Conservation (phyloP, 2,113 vertebrate species). For the Pipra filicauda region DNA sequence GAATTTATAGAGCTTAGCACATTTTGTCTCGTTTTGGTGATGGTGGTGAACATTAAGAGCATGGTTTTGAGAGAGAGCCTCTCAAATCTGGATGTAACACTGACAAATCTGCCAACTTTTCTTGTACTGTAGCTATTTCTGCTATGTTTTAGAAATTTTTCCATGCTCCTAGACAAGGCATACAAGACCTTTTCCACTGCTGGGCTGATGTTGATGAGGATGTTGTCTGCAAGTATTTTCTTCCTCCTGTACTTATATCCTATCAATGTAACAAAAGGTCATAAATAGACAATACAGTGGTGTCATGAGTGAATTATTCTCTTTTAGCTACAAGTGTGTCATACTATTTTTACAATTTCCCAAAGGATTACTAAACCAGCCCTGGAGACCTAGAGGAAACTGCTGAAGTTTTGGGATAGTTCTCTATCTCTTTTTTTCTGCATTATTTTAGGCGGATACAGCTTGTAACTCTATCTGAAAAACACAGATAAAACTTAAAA, state of each 20-base stretch:
- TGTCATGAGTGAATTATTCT: background rate
- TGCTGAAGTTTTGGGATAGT: background rate
- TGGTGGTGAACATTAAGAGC: background rate
- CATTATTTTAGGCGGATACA: background rate
- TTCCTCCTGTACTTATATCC: background rate
- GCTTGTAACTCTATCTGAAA: background rate
- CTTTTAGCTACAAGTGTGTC: background rate
- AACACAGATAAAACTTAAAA: background rate
- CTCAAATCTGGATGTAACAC: background rate
- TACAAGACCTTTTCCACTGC: background rate
- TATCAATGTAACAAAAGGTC: background rate
- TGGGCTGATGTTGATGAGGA: background rate
- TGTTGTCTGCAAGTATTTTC: background rate
- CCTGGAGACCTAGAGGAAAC: background rate
- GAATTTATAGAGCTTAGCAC: background rate
- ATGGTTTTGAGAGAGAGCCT: background rate
- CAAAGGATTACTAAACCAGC: background rate
- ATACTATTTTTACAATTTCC: conserved; percentile 1
- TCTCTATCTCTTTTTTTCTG: background rate
- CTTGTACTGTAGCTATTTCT: background rate
- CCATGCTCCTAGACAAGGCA: background rate
- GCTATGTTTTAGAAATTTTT: background rate
- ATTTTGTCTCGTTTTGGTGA: background rate
- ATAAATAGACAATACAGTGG: background rate
- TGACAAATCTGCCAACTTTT: background rate